These are phyloP conservation scores for Melanocharis versteri DNA, from an alignment of 2,113 vertebrate genomes.

Conservation along the genomic window DNA sequence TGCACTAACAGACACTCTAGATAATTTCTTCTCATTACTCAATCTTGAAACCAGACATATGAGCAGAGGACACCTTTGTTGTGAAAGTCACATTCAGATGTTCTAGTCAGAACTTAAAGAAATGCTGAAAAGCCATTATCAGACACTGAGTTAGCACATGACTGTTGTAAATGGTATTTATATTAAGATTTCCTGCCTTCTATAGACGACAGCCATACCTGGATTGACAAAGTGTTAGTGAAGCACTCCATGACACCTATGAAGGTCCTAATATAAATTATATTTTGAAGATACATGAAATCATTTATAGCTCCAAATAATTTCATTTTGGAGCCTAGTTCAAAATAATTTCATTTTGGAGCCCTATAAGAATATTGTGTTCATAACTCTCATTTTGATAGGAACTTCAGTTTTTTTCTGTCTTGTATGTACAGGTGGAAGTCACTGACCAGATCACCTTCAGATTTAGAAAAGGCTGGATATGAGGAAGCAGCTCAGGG, in stretches of 20 bases:
- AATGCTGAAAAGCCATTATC: neutral
- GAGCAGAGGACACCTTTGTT: neutral
- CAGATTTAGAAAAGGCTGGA: slow-evolving; percentile 25
- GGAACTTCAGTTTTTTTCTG: neutral
- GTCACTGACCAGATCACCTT: slow-evolving; percentile 37
- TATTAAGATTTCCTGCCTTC: neutral
- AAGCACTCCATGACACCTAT: neutral
- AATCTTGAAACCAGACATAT: neutral
- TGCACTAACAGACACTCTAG: neutral
- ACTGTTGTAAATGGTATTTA: neutral
- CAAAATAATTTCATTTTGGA: neutral
- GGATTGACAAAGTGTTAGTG: neutral
- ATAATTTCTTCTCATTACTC: neutral
- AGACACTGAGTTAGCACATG: neutral
- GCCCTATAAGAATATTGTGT: neutral
- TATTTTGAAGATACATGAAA: neutral
- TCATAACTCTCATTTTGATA: neutral
- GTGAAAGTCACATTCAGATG: neutral
- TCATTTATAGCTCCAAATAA: neutral
- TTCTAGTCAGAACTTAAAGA: neutral
- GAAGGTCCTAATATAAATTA: neutral
- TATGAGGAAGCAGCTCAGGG: neutral
- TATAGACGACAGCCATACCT: neutral
- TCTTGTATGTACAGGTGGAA: slow-evolving; percentile 52
- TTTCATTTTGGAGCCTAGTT: neutral